Evolutionary conservation across 2,797 vertebrate genomes (phyloP), one percentile per base, ranked within the genome.

Genomic region (Mus spretus): DNA sequence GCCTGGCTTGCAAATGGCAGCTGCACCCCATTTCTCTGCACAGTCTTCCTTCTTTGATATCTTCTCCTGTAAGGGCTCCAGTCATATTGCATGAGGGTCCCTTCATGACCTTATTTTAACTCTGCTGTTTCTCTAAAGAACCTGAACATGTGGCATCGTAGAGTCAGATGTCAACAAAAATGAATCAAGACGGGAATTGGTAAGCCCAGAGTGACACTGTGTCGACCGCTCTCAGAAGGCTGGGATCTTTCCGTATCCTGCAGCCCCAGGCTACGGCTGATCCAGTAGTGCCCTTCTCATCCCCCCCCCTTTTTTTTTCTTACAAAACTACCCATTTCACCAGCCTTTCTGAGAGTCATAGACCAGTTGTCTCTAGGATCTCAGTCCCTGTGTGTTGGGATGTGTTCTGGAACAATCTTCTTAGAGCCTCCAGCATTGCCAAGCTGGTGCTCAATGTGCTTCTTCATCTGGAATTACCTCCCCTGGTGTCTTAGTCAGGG

Each of bases 271-370:
- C 34, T 11, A 14, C 28, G 34, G 70, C 61, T 78, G 40, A 65
- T 1, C 24, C 57, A 79, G 22, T 20, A 59, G 20, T 6, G 11
- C 67, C 40, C 44, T 67, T 57, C 74, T 6, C 47, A 17, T n/a
- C n/a, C n/a, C 44, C 31, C 55, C 7, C n/a, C 87, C 80, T 72
- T 94, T 86, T 40, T 40, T 40, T 40, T 89, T 84, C 65, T 94
- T 86, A 90, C 61, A 75, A 24, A 89, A 93, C 37, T 5, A 9
- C 3, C 40, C 31, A 11, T 22, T 83, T 91, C 44, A 13, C 57
- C 22, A 47, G 37, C 2, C 47, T 72, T 67, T 37, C 72, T 55
- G 89, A 59, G 80, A 15, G 37, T 13, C 28, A 40, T 2, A 61
- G 67, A 12, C 47, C 28, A n/a, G n/a, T 72, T 55, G n/a, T 86